Evolutionary conservation across 2,113 vertebrate species (phyloP).

Genomic region (Odontophorus gujanensis): DNA sequence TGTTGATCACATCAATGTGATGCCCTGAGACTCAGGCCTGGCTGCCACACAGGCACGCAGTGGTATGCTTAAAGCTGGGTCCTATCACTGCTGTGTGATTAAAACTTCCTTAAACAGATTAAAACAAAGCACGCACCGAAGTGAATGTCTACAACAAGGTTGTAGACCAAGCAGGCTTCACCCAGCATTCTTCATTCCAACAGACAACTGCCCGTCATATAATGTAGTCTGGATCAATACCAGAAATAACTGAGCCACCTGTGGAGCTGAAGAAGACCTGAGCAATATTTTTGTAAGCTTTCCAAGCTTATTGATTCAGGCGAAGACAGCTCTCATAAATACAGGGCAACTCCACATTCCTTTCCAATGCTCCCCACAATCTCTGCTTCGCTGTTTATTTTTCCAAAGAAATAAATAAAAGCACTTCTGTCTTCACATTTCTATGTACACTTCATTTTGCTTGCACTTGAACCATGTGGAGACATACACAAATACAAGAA

Average conservation of each 20-base stretch:
- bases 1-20: neutral
- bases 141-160: neutral
- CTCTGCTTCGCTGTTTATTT: neutral
- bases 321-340: neutral
- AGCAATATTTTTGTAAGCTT: neutral
- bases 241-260: neutral
- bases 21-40: neutral
- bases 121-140: neutral
- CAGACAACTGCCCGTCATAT: neutral
- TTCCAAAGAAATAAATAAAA: neutral
- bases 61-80: neutral
- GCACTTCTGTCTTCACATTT: neutral
- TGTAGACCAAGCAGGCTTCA: neutral
- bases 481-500: neutral
- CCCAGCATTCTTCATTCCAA: neutral
- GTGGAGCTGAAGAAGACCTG: neutral
- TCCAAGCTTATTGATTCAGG: neutral
- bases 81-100: neutral
- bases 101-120: neutral
- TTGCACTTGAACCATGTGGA: neutral
- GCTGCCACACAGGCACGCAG: neutral
- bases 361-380: neutral
- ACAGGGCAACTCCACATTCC: neutral
- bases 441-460: neutral
- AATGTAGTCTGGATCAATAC: neutral